Evolutionary conservation across 2,113 vertebrate genomes (phyloP), one percentile per base, ranked within the genome.

Genomic region (Acrocephalus kingi): DNA sequence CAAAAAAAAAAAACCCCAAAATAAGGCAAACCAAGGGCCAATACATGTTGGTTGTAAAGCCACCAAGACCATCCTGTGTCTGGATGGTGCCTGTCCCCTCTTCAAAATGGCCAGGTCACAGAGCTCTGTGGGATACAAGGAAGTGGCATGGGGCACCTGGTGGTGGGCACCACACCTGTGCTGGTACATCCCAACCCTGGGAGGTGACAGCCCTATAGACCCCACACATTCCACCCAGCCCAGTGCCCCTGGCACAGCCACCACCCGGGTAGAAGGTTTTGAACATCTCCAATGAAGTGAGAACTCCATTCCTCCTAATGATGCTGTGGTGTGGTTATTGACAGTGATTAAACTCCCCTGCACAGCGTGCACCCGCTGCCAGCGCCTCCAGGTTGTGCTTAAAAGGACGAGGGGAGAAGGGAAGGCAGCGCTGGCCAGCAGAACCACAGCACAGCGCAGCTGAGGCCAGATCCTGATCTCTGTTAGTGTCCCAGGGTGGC

Each of bases 261-360:
- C 51, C n/a, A 4, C 76, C 73, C 3, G 1, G 79, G 55, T 6
- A 30, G 72, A 63, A 93, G 86, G 68, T 71, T 94, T 93, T 81
- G 87, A 96, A 74, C 83, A 54, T 90, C 92, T 95, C 83, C 90
- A 93, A 5, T 86, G 91, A 95, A 89, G 93, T 96, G 94, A 92
- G 93, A 96, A 96, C 94, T 89, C 90, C 93, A 94, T 95, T 97
- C 85, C 66, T 93, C 76, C 88, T 94, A 97, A 96, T 81, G 94
- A 96, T 69, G 90, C 90, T 87, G 92, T 77, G 81, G 95, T 90
- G 83, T 4, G 15, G 88, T 87, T 97, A 97, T 97, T 97, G 97
- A 96, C 9, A 81, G 95, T 84, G 94, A 97, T 97, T 96, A 97
- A 92, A 93, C 90, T 95, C 89, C 81, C 89, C 89, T 76, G 87